Percentiles rank a stretch among this genome's conserved stretches.
These are phyloP conservation scores for Chrysocyon brachyurus DNA, from an alignment of 2,797 vertebrate genomes.

Conservation along the genomic window DNA sequence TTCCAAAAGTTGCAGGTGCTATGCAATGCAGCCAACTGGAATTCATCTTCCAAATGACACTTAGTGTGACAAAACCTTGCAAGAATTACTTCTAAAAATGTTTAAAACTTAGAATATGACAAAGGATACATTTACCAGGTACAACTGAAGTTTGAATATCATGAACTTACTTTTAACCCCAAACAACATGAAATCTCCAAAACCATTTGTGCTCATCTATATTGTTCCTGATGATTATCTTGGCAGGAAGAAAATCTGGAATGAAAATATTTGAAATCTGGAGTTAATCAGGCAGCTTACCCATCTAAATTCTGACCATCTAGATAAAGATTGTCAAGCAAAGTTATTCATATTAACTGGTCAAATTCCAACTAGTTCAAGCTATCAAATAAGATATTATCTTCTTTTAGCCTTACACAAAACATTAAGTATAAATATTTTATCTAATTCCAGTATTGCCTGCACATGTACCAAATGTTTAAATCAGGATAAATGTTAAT, in stretches of 20 bases:
- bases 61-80: conserved; percentile 81
- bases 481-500: conserved; percentile 56
- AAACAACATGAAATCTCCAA: conserved; percentile 84
- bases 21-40: conserved; percentile 86
- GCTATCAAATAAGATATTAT: background rate
- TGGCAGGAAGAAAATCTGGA: conserved; percentile 79
- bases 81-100: conserved; percentile 84
- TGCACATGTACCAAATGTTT: conserved; percentile 37
- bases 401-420: background rate
- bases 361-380: conserved; percentile 55
- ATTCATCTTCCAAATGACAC: conserved; percentile 83
- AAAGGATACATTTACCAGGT: conserved; percentile 70
- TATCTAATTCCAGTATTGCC: conserved; percentile 4
- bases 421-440: conserved; percentile 51
- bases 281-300: conserved; percentile 80
- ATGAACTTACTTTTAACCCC: conserved; percentile 79
- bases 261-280: conserved; percentile 79
- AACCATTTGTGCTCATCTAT: conserved; percentile 78
- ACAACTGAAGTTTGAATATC: conserved; percentile 78
- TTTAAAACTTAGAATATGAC: conserved; percentile 84
- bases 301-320: conserved; percentile 59
- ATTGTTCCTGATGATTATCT: conserved; percentile 78
- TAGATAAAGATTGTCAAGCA: conserved; percentile 65
- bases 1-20: conserved; percentile 88
- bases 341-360: conserved; percentile 22